phyloP scores from a whole-genome alignment of 2,797 vertebrate species.

The Geotria australis region DNA sequence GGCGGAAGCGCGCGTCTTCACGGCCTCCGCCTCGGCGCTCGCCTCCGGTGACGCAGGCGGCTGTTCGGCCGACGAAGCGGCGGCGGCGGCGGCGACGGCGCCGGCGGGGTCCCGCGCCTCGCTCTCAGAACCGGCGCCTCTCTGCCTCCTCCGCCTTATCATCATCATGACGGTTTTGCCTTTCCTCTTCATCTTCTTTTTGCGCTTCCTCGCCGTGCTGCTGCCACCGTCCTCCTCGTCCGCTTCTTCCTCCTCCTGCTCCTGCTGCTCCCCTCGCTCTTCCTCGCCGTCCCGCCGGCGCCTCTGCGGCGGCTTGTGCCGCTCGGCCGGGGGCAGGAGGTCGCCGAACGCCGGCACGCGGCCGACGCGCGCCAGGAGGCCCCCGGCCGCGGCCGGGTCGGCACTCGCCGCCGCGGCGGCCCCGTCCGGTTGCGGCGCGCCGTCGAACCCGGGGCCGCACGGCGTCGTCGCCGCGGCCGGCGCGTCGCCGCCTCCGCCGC shows the following conservation, averaged over 20 bases:
- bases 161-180: slow-evolving; percentile 46
- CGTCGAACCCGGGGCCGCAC: too few relatives aligned
- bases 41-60: slow-evolving; percentile 13
- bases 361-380: neutral
- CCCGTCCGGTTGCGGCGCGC: too few relatives aligned
- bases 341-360: neutral
- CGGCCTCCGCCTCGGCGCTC: too few relatives aligned
- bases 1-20: too few relatives aligned
- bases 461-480: too few relatives aligned
- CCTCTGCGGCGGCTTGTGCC: too few relatives aligned
- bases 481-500: too few relatives aligned
- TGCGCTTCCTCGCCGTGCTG: slow-evolving; percentile 62
- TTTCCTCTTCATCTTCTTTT: slow-evolving; percentile 50
- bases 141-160: slow-evolving; percentile 28
- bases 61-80: slow-evolving; percentile 47
- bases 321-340: too few relatives aligned
- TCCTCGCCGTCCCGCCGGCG: slow-evolving; percentile 23
- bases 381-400: too few relatives aligned
- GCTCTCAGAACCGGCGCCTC: slow-evolving; percentile 16
- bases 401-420: too few relatives aligned
- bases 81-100: slow-evolving; percentile 19
- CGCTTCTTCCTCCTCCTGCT: slow-evolving; percentile 21
- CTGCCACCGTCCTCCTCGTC: slow-evolving; percentile 29
- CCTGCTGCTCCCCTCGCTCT: slow-evolving; percentile 14
- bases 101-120: slow-evolving; percentile 27